Evolutionary conservation across 2,888 invertebrate genomes (phyloP).

Genomic region (Rosalia funebris): DNA sequence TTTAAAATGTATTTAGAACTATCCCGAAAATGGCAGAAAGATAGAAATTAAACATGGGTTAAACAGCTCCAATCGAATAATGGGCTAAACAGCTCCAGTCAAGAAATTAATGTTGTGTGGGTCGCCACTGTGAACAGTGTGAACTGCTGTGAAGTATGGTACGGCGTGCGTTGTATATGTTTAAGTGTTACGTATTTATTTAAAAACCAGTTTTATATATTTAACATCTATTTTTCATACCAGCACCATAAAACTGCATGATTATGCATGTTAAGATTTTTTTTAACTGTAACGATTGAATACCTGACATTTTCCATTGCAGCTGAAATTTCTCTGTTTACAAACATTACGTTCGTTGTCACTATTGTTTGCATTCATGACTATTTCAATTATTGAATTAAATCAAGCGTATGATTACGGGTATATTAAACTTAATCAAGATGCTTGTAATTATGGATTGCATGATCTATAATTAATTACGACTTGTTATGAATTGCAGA

Average conservation of each 20-base stretch:
- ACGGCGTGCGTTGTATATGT: constrained; percentile 31
- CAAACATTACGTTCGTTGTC: constrained; percentile 30
- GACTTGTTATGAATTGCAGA: no score
- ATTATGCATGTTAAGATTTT: constrained; percentile 25
- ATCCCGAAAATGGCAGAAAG: no score
- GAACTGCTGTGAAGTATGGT: constrained; percentile 29
- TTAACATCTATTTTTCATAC: constrained; percentile 33
- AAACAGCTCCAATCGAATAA: no score
- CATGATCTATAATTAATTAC: no score
- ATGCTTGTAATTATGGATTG: constrained; percentile 8
- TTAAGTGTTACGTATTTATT: constrained; percentile 33
- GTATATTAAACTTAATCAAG: constrained; percentile 11
- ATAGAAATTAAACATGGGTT: no score
- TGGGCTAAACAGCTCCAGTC: no score
- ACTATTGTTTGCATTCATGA: constrained; percentile 20
- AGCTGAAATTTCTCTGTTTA: constrained; percentile 39
- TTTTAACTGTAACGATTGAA: constrained; percentile 25
- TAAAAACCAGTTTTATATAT: constrained; percentile 35
- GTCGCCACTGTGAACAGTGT: constrained; percentile 1
- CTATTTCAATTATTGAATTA: constrained; percentile 16
- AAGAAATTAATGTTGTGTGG: background rate
- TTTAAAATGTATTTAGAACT: no score
- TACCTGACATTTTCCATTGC: constrained; percentile 31
- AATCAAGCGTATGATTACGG: constrained; percentile 1
- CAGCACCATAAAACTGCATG: constrained; percentile 27